Base-by-base conservation (phyloP, 2,113 vertebrate species). In the Ariopsis seemanni region DNA sequence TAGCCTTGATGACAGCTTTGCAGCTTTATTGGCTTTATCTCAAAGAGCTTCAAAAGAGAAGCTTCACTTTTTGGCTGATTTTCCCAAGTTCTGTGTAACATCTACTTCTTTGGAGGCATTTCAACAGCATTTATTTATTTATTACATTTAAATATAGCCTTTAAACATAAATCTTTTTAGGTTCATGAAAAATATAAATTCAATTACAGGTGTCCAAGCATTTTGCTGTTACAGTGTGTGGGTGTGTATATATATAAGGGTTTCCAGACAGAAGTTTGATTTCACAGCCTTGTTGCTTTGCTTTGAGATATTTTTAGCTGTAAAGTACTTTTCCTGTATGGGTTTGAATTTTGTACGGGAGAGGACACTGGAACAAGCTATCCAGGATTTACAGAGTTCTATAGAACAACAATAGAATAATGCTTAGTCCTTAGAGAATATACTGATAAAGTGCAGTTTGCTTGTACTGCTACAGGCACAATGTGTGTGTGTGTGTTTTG, bases 231-330 rank as follows among this genome's bases (percentile, higher is more conserved):
- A 69, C 3, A 65, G 12, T 83, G 30, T 30, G 30, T 30, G 12
- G 79, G 30, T 30, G 30, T 30, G 30, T 30, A 30, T 30, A 30
- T 30, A 85, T 87, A 53, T 34, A 85, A 48, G 60, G 83, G 67
- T 85, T 86, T 92, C 91, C 30, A 72, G 78, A 88, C 75, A 72
- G 25, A 52, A 85, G 75, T 84, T 91, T 88, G 55, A 75, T 91
- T 91, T 91, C 88, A 92, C 91, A 92, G 92, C 92, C 91, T 94
- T 93, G 92, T 92, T 91, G 88, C 63, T 52, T 88, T 71, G 53
- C 86, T 85, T 62, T 48, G 11, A 86, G 89, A 78, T 94, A 94
- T 94, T 94, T 94, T 94, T 93, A 95, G 92, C 91, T 7, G 14
- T 86, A 75, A 88, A 92, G 91, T 94, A 85, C 82, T 83, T 88